Percentiles rank a stretch among this genome's conserved stretches.
Evolutionary conservation across 2,113 vertebrate genomes (phyloP).

Genomic region (Columba livia): DNA sequence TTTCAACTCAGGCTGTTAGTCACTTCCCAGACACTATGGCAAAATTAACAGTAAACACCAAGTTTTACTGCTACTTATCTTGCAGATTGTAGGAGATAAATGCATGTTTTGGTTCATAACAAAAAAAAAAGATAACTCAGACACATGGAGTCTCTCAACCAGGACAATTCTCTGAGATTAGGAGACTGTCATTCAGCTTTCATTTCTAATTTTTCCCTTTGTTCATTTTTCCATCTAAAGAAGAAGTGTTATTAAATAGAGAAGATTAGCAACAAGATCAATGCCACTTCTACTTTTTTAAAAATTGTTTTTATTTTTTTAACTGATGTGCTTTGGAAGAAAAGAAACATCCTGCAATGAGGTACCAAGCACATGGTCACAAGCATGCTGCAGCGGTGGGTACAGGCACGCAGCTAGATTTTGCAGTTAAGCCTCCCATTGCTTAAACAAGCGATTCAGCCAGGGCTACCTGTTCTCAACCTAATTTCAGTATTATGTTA

Average conservation of each 20-base stretch:
- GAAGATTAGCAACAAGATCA: neutral
- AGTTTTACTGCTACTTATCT: neutral
- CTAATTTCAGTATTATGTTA: conserved; percentile 50
- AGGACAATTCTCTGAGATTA: conserved; percentile 52
- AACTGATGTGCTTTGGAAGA: neutral
- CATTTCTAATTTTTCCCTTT: conserved; percentile 63
- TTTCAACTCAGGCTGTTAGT: neutral
- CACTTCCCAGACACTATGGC: neutral
- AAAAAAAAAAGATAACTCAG: neutral
- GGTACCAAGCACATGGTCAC: neutral
- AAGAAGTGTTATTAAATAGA: conserved; percentile 38
- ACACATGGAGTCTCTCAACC: neutral
- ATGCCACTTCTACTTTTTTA: neutral
- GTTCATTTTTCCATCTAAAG: conserved; percentile 62
- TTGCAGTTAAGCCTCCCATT: neutral
- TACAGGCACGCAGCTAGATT: fast-evolving
- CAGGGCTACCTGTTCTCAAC: conserved; percentile 58
- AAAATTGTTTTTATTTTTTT: no score
- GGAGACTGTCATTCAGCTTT: conserved; percentile 60
- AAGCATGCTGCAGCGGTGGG: neutral
- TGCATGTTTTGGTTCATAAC: neutral
- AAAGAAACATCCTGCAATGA: neutral
- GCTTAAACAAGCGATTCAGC: neutral
- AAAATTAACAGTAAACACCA: neutral
- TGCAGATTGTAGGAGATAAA: neutral